Evolutionary conservation across 2,113 vertebrate genomes (phyloP).

Genomic region (Otus sunia): DNA sequence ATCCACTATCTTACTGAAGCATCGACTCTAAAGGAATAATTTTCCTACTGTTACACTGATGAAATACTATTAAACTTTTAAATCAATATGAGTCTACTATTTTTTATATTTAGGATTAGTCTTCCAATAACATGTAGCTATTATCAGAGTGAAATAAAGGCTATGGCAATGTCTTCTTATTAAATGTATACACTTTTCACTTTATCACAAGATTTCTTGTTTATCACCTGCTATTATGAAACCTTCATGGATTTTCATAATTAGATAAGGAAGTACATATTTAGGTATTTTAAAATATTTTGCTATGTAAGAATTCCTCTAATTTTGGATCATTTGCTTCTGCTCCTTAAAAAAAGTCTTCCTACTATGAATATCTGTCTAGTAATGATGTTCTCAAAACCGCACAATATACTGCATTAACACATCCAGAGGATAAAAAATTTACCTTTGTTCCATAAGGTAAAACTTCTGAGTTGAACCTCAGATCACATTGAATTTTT

Average conservation of each 20-base stretch:
- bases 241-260: neutral
- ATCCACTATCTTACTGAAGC: neutral
- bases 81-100: neutral
- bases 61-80: neutral
- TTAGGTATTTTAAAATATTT: neutral
- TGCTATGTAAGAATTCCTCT: neutral
- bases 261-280: neutral
- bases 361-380: neutral
- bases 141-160: neutral
- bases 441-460: neutral
- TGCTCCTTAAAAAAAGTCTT: neutral
- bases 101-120: neutral
- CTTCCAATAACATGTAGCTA: neutral
- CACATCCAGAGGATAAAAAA: neutral
- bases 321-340: neutral
- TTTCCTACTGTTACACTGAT: neutral
- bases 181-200: neutral
- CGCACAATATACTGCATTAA: neutral
- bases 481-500: neutral
- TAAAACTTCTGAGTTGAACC: neutral
- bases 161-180: neutral
- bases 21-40: neutral
- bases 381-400: neutral
- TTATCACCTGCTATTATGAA: neutral
- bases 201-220: neutral